Evolutionary conservation across 2,113 vertebrate genomes (phyloP), one percentile per base, ranked within the genome.

Genomic region (Lampris megalopsis): DNA sequence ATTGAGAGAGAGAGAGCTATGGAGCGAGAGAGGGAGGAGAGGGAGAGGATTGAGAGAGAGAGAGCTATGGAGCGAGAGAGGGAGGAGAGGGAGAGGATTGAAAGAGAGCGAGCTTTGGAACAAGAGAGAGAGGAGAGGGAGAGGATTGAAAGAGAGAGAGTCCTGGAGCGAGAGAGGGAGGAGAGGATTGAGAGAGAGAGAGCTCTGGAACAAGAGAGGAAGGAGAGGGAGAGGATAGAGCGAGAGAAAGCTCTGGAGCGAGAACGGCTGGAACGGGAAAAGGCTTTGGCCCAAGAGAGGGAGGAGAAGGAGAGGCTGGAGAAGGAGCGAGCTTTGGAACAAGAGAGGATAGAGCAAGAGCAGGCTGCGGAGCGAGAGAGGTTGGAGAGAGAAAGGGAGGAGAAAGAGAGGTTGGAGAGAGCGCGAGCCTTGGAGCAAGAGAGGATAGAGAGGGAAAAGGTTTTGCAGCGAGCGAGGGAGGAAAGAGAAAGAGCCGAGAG

Each of bases 271-370:
- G 79, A 82, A 35, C 78, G 37, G 9, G 85, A 81, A 47, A 45
- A 9, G 6, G 61, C 71, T 0, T 8, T 58, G 7, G 68, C 82
- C 1, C 3, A 4, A 24, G 77, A 79, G 53, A 8, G n/a, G 10
- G 24, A 24, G 24, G 68, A 84, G 2, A 2, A 4, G 13, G 77
- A 79, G 53, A 8, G n/a, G 10, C 6, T 57, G 36, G 77, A 80
- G 43, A 75, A 6, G 7, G 84, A 86, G 61, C 43, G 43, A 4
- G 1, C 75, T 0, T 53, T 75, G 81, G 50, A 52, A 57, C 62
- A 54, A 62, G 84, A 87, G 3, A 77, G 54, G 48, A 37, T 72
- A 11, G 85, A 84, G 50, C 82, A 45, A 45, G 82, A 91, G 36
- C 74, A 40, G 38, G 79, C 81, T 60, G 10, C 71, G 13, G 68